Evolutionary conservation across 2,888 invertebrate species (phyloP).

Genomic region (Noctua janthina): DNA sequence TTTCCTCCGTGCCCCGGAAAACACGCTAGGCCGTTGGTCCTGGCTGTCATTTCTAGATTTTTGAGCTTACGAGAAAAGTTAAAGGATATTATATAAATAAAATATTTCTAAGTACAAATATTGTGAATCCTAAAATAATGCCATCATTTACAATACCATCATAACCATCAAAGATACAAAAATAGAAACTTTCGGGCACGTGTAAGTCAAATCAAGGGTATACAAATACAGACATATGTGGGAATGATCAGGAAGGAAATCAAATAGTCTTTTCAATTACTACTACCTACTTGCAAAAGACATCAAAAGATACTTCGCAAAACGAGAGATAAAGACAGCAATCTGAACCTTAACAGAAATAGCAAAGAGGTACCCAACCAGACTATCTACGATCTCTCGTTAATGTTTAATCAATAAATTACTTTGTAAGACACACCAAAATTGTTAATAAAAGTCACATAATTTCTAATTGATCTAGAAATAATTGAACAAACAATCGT

Average conservation of each 20-base stretch:
- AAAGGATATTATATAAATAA: neutral
- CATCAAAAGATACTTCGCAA: conserved; percentile 4
- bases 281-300: conserved; percentile 1
- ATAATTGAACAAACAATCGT: conserved; percentile 34
- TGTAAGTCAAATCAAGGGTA: neutral
- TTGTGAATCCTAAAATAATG: neutral
- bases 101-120: neutral
- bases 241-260: neutral
- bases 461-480: conserved; percentile 29
- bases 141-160: neutral
- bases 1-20: neutral
- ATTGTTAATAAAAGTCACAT: conserved; percentile 29
- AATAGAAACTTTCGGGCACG: neutral
- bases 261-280: conserved; percentile 21
- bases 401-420: conserved; percentile 25
- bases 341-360: neutral
- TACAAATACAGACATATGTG: neutral
- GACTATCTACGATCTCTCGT: neutral
- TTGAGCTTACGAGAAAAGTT: neutral
- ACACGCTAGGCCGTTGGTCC: neutral
- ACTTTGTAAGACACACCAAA: neutral
- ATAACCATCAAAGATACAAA: neutral
- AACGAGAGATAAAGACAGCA: conserved; percentile 4
- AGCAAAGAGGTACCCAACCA: conserved; percentile 1
- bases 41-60: neutral